Percentiles rank a stretch among this genome's conserved stretches.
phyloP scores from a whole-genome alignment of 2,113 vertebrate species.

The Apodemus sylvaticus region DNA sequence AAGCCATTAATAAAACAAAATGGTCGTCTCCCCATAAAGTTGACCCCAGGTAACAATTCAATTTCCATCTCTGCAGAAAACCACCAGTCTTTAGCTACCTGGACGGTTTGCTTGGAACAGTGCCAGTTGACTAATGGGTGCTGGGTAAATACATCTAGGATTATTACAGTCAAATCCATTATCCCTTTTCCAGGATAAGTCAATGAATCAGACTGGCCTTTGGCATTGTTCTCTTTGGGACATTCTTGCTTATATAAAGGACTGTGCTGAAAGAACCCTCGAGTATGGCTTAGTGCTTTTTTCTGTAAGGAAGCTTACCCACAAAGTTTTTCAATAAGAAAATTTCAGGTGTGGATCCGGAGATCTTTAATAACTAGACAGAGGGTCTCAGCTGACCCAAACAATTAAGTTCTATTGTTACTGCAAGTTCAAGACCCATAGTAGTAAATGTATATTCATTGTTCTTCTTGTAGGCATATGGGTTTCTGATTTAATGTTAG shows the following conservation, averaged over 20 bases:
- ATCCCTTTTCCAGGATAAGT: slow-evolving; percentile 51
- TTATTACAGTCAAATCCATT: slow-evolving; percentile 58
- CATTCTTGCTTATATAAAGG: slow-evolving; percentile 20
- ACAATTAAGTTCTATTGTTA: slow-evolving; percentile 53
- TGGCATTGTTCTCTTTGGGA: slow-evolving; percentile 2
- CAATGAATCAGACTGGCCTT: slow-evolving; percentile 39
- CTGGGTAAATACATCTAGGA: slow-evolving; percentile 52
- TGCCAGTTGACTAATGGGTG: slow-evolving; percentile 65
- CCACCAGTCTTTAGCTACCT: slow-evolving; percentile 47
- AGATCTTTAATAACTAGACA: slow-evolving; percentile 41
- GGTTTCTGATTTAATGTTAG: slow-evolving; percentile 45
- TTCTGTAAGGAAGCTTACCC: slow-evolving; percentile 35
- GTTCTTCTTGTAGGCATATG: background rate
- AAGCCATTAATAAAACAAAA: slow-evolving; percentile 77
- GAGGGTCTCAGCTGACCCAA: slow-evolving; percentile 1
- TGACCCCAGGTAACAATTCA: slow-evolving; percentile 71
- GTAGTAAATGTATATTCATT: slow-evolving; percentile 55
- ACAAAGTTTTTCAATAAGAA: slow-evolving; percentile 37
- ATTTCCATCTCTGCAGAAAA: slow-evolving; percentile 72
- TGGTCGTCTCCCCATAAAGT: slow-evolving; percentile 65
- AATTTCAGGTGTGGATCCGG: background rate
- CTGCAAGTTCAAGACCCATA: background rate
- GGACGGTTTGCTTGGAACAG: slow-evolving; percentile 58
- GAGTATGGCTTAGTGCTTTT: slow-evolving; percentile 31
- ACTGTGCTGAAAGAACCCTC: slow-evolving; percentile 28